A percentile compares a stretch with the other conserved stretches of the same genome.
These are phyloP conservation scores for Lagorchestes hirsutus DNA, from an alignment of 2,797 vertebrate genomes.

Conservation along the genomic window DNA sequence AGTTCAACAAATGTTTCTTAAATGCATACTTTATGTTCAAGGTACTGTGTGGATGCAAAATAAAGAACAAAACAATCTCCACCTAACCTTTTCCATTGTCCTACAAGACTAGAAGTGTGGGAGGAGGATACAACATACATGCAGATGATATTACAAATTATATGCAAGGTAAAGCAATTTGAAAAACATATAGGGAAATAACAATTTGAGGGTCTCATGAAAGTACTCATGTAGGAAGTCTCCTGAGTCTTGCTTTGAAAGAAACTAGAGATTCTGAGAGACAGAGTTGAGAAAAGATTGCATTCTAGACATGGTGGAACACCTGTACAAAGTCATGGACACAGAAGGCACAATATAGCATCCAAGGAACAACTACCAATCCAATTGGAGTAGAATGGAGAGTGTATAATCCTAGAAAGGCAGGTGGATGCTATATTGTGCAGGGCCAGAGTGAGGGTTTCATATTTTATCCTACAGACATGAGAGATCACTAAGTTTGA, in stretches of 20 bases:
- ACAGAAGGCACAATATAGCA: neutral
- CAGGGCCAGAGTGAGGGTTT: neutral
- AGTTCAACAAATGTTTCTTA: neutral
- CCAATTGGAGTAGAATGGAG: neutral
- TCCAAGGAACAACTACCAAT: neutral
- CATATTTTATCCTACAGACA: neutral
- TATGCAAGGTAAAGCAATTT: neutral
- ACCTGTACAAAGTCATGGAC: neutral
- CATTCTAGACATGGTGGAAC: neutral
- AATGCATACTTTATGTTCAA: neutral
- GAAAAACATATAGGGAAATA: neutral
- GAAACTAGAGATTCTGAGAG: neutral
- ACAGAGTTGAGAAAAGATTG: neutral
- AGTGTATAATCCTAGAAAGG: neutral
- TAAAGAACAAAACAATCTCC: neutral
- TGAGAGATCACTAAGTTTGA: neutral
- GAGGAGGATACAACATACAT: neutral
- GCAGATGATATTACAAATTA: neutral
- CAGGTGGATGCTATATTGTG: neutral
- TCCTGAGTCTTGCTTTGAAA: neutral
- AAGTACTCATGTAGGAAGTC: neutral
- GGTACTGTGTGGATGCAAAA: neutral
- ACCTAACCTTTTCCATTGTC: neutral
- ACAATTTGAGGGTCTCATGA: neutral
- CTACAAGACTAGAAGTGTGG: neutral